phyloP scores from a whole-genome alignment of 2,888 invertebrate species.

The Hydropsyche betteni region DNA sequence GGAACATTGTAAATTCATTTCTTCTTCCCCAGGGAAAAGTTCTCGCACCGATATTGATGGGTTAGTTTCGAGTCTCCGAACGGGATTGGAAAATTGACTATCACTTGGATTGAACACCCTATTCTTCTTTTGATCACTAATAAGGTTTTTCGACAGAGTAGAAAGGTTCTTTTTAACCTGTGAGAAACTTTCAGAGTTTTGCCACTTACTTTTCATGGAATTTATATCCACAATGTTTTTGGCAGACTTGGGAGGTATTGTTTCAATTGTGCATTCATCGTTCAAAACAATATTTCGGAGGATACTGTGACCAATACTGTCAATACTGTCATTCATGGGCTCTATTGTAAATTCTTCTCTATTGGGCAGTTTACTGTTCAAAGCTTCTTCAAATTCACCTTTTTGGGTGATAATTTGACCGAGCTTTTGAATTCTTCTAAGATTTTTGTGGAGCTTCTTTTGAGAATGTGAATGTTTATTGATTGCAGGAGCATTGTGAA shows the following conservation, averaged over 20 bases:
- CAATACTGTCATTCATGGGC: constrained; percentile 46
- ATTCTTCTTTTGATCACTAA: constrained; percentile 60
- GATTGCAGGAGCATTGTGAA: constrained; percentile 58
- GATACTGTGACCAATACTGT: constrained; percentile 50
- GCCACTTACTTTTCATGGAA: constrained; percentile 65
- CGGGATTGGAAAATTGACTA: constrained; percentile 67
- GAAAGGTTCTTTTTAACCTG: constrained; percentile 65
- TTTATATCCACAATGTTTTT: constrained; percentile 63
- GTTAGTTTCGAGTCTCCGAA: constrained; percentile 76
- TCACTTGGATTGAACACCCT: constrained; percentile 58
- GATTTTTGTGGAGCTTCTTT: constrained; percentile 61
- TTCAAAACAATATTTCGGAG: constrained; percentile 65
- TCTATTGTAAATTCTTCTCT: constrained; percentile 55
- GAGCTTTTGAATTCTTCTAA: constrained; percentile 62
- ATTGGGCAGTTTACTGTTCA: constrained; percentile 49
- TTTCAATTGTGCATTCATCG: constrained; percentile 69
- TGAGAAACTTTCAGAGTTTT: constrained; percentile 64
- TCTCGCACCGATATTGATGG: constrained; percentile 85
- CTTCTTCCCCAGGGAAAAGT: constrained; percentile 84
- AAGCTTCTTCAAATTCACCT: constrained; percentile 54
- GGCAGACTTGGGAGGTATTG: constrained; percentile 62
- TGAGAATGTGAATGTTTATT: constrained; percentile 61
- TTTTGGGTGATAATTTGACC: constrained; percentile 61
- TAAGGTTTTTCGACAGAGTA: constrained; percentile 61
- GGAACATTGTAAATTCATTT: constrained; percentile 78